Evolutionary conservation across 2,888 invertebrate species (phyloP).

Genomic region (Himalopsyche tibetana): DNA sequence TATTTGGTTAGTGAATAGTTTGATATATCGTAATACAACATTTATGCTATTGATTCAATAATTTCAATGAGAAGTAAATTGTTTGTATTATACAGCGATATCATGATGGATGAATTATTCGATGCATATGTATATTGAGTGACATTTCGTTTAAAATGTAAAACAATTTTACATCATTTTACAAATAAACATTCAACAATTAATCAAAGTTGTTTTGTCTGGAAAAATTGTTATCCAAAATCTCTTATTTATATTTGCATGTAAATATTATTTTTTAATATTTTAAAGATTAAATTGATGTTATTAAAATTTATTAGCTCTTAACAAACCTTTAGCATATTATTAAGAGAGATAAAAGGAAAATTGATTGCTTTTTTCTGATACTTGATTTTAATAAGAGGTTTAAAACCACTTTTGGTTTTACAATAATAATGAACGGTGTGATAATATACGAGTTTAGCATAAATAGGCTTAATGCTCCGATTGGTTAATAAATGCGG

Average conservation of each 20-base stretch:
- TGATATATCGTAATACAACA: too few species aligned
- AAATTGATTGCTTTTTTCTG: background rate
- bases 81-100: background rate
- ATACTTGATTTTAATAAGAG: background rate
- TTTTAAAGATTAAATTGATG: background rate
- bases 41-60: background rate
- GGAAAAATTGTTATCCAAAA: background rate
- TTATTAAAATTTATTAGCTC: background rate
- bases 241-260: background rate
- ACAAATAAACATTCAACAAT: background rate
- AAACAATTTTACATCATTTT: background rate
- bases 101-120: background rate
- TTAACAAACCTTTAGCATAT: slow-evolving; percentile 1
- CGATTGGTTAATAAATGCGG: slow-evolving; percentile 18
- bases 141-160: background rate
- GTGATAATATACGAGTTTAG: slow-evolving; percentile 40
- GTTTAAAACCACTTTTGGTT: slow-evolving; percentile 34
- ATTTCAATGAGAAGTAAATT: background rate
- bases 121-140: background rate
- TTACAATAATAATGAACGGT: slow-evolving; percentile 21
- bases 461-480: slow-evolving; percentile 39
- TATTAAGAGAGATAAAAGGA: background rate
- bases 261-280: background rate
- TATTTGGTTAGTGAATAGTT: too few species aligned
- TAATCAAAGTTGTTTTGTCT: background rate